A percentile compares a stretch with the other conserved stretches of the same genome.
These are phyloP conservation scores for Odontocerum albicorne DNA, from an alignment of 2,888 invertebrate species.

Conservation along the genomic window DNA sequence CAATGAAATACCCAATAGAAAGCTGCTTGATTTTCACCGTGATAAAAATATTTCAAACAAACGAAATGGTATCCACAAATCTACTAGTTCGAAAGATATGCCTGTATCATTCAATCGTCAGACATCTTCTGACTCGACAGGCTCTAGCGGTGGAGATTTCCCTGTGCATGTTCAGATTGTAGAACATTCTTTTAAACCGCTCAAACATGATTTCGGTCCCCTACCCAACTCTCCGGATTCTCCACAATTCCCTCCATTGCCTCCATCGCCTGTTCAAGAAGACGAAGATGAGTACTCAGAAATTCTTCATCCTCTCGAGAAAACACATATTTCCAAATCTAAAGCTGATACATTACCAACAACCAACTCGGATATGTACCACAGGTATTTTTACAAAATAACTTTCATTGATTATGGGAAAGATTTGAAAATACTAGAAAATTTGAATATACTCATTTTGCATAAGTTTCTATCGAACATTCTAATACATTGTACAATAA, in stretches of 20 bases:
- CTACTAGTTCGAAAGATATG: constrained; percentile 74
- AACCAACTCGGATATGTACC: constrained; percentile 52
- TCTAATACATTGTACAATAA: no score
- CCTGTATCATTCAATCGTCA: constrained; percentile 58
- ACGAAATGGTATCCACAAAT: constrained; percentile 70
- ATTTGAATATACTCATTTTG: no score
- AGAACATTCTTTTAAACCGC: constrained; percentile 57
- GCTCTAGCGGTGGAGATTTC: constrained; percentile 60
- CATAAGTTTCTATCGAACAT: no score
- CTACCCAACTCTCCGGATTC: constrained; percentile 56
- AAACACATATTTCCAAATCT: constrained; percentile 47
- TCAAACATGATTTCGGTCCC: constrained; percentile 52
- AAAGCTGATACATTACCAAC: constrained; percentile 61
- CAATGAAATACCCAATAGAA: constrained; percentile 60
- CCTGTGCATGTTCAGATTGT: constrained; percentile 67
- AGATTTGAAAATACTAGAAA: no score
- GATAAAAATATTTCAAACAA: constrained; percentile 54
- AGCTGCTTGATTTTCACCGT: constrained; percentile 54
- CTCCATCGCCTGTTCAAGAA: constrained; percentile 82
- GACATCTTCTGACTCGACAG: constrained; percentile 56
- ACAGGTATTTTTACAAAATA: no score
- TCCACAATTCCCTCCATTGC: constrained; percentile 71
- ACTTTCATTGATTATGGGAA: no score
- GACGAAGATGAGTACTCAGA: constrained; percentile 76
- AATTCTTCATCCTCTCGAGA: constrained; percentile 58